A percentile compares a stretch with the other conserved stretches of the same genome.
phyloP scores from a whole-genome alignment of 1,140 invertebrate species.

The Ceratosolen fusciceps region DNA sequence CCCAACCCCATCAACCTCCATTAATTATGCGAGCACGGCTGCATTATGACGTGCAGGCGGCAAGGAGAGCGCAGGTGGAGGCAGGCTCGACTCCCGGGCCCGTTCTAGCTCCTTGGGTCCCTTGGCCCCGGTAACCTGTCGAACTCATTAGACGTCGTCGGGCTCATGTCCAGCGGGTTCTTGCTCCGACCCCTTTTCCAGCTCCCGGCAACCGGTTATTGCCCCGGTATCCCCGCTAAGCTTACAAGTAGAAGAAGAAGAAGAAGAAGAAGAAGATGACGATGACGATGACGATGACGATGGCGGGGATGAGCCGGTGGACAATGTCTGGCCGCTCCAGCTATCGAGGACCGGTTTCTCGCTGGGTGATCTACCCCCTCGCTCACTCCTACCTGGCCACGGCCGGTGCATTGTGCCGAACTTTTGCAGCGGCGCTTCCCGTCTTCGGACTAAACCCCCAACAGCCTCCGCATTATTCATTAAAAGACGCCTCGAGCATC shows the following conservation, averaged over 20 bases:
- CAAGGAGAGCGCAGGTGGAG: too few species aligned
- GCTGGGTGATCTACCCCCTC: conserved; percentile 34
- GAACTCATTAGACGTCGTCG: conserved; percentile 29
- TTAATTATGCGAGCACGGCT: conserved; percentile 14
- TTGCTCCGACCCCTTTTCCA: conserved; percentile 6
- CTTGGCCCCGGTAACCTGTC: conserved; percentile 55
- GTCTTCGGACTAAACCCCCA: too few species aligned
- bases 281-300: too few species aligned
- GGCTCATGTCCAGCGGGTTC: conserved; percentile 46
- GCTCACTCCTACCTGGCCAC: not conserved
- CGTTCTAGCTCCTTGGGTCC: too few species aligned
- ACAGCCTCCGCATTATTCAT: too few species aligned
- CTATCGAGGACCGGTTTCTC: conserved; percentile 58
- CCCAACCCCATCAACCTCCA: not conserved
- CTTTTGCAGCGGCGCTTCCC: conserved; percentile 48
- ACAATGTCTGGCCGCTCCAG: conserved; percentile 23
- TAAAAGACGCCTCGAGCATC: too few species aligned
- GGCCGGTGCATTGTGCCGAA: too few species aligned
- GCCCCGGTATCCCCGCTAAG: not conserved
- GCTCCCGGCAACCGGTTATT: conserved; percentile 12
- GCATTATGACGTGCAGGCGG: conserved; percentile 57
- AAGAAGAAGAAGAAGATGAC: too few species aligned
- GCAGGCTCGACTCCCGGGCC: too few species aligned
- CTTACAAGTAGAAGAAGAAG: too few species aligned
- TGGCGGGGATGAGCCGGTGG: conserved; percentile 10